Base-by-base conservation (phyloP, 2,797 vertebrate genomes). In the Cyclopterus lumpus region DNA sequence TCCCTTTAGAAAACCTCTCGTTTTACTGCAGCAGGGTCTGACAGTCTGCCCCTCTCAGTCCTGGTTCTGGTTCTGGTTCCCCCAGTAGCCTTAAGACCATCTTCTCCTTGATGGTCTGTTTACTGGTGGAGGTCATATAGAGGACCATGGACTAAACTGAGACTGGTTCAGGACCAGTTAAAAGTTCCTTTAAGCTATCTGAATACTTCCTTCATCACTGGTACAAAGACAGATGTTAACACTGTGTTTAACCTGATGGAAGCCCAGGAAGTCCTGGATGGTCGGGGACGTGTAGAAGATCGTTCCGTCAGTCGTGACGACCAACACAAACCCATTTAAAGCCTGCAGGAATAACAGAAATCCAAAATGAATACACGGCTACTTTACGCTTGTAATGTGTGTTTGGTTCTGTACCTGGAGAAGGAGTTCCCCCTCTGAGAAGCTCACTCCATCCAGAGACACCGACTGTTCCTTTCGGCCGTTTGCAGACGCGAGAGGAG, bases 231-330 rank as follows among this genome's bases (percentile, higher is more conserved):
- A 62, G 2, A 22, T 16, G 12, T 26, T 51, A 1, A 26, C 11
- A 11, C 11, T 4, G 48, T 15, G 46, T 6, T 10, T 51, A 49
- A 96, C 95, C 95, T 96, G 95, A 46, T 96, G 95, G 87, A 96
- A 97, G 68, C 96, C 96, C 2, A 96, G 92, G 54, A 95, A 96
- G 87, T 96, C 95, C 90, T 95, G 94, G 83, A 96, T 95, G 0
- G 95, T 96, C 1, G 94, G 90, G 0, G 95, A 96, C 0, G 94
- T 75, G 81, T 96, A 96, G 89, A 96, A 96, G 78, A 96, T 81
- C 44, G 95, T 89, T 18, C 96, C 96, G 63, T 96, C 95, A 0
- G 93, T 89, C 0, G 95, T 95, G 88, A 96, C 94, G 78, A 95
- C 95, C 90, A 96, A 42, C 85, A 97, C 93, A 0, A 97, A 96